A percentile compares a stretch with the other conserved stretches of the same genome.
phyloP scores from a whole-genome alignment of 2,888 invertebrate genomes.

The Aradus depressus region DNA sequence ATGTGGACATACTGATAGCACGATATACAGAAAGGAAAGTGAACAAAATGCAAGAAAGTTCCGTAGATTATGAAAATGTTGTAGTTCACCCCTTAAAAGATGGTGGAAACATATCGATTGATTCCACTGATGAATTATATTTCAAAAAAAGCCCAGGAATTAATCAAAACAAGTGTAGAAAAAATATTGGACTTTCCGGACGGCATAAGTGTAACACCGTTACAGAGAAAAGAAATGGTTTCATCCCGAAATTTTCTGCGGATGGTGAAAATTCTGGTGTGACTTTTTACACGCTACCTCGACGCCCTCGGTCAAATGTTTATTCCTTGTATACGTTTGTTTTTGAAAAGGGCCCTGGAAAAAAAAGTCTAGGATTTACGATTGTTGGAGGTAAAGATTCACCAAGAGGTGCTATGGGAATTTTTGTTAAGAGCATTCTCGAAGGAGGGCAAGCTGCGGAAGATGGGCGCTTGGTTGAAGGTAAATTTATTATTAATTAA shows the following conservation, averaged over 20 bases:
- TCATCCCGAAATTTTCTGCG: constrained; percentile 16
- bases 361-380: constrained; percentile 78
- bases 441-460: constrained; percentile 73
- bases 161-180: constrained; percentile 23
- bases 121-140: constrained; percentile 8
- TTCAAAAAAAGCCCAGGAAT: constrained; percentile 21
- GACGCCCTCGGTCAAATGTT: constrained; percentile 54
- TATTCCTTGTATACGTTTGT: constrained; percentile 61
- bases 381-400: constrained; percentile 81
- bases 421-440: constrained; percentile 76
- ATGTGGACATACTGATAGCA: constrained; percentile 55
- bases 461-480: constrained; percentile 69
- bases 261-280: constrained; percentile 14
- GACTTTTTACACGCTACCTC: constrained; percentile 56
- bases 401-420: constrained; percentile 71
- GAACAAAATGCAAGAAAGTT: constrained; percentile 49
- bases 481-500: too few relatives aligned
- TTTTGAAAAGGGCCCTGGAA: constrained; percentile 68
- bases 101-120: constrained; percentile 6
- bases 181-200: constrained; percentile 19
- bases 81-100: constrained; percentile 34
- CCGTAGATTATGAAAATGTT: constrained; percentile 57
- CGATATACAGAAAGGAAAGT: constrained; percentile 34
- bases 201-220: constrained; percentile 23
- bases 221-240: constrained; percentile 24